Base-by-base conservation (phyloP, 2,797 vertebrate genomes). In the Peromyscus aztecus region DNA sequence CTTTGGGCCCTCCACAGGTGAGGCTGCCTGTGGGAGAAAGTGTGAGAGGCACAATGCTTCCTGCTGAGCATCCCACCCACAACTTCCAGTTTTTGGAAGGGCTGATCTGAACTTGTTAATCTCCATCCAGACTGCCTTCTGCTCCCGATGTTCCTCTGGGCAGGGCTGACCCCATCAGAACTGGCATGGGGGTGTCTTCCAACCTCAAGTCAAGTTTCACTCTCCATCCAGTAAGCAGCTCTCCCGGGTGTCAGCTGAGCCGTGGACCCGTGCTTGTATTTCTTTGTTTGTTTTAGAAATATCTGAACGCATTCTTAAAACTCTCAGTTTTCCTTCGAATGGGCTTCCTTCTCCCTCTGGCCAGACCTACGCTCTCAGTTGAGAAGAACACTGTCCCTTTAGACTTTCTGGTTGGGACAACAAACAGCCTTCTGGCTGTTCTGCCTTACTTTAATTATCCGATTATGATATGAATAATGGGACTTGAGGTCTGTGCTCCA, bases 131-230 rank as follows among this genome's bases (percentile, higher is more conserved):
- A 23, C 27, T 59, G 37, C 37, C 52, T 61, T 89, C 71, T 34
- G 43, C 6, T 46, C 43, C 75, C 6, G 23, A 4, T 27, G 6
- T 10, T 59, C 37, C 37, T 61, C 34, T 2, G 9, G 63, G 76
- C 90, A 63, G 90, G 81, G 71, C 49, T 77, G 91, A 31, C 63
- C 0, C 29, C 80, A 78, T 88, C 46, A 80, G 17, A 52, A 81
- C 40, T 23, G 7, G 63, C 13, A 12, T 7, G 17, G 37, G 46
- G 61, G 29, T 61, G 78, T 59, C 52, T 94, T 75, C 86, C 55
- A 77, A 37, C 59, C 80, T 92, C 3, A 43, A 87, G 77, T 61
- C 57, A 65, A 37, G 81, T 84, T 40, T 94, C 89, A 95, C 59
- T 80, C 49, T 21, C 63, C 52, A 37, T 78, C 77, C 40, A n/a